Evolutionary conservation across 92 coral and sea anemone genomes (phyloP).

Genomic region (Parazoanthus atlanticus): DNA sequence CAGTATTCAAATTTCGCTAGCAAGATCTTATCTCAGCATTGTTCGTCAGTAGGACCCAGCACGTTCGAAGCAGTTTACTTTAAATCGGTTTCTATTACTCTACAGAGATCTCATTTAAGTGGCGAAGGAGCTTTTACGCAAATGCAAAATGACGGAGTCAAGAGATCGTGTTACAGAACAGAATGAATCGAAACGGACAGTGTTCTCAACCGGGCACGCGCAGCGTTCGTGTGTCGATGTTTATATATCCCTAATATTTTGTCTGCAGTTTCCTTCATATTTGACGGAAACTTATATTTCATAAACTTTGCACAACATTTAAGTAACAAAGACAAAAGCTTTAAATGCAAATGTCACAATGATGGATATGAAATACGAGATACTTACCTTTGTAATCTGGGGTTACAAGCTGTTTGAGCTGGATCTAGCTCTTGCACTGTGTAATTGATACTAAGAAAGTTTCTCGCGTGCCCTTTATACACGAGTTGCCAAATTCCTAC

Average conservation of each 20-base stretch:
- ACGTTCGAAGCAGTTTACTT: background rate
- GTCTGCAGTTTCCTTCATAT: background rate
- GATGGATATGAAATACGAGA: background rate
- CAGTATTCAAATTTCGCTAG: background rate
- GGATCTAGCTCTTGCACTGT: background rate
- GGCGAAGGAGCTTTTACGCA: background rate
- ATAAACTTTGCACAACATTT: background rate
- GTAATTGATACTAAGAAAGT: background rate
- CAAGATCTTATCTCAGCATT: background rate
- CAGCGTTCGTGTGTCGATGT: background rate
- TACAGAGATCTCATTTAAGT: background rate
- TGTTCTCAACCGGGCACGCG: background rate
- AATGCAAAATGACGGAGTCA: background rate
- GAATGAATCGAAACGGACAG: background rate
- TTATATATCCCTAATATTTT: background rate
- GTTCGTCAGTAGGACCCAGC: background rate
- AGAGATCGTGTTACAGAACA: background rate
- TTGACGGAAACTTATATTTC: background rate
- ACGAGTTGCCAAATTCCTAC: background rate
- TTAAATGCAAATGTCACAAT: background rate
- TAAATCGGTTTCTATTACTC: background rate
- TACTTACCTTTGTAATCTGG: slow-evolving; percentile 1
- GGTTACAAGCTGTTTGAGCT: background rate
- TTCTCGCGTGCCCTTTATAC: background rate
- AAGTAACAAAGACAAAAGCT: background rate